phyloP scores from a whole-genome alignment of 2,888 invertebrate genomes.

The Pherbina coryleti region DNA sequence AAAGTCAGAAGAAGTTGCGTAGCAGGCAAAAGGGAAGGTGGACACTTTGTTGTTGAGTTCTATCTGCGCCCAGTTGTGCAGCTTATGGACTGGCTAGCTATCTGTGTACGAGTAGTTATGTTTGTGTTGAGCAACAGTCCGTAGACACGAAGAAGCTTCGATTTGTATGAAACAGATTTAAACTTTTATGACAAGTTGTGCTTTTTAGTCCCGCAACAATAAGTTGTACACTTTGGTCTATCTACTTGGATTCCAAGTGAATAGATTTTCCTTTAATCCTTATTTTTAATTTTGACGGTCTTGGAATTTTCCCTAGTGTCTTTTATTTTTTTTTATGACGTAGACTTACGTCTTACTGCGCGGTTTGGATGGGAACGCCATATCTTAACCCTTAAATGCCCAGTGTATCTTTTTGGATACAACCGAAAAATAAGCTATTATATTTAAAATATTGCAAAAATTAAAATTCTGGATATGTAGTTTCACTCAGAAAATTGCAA shows the following conservation, averaged over 20 bases:
- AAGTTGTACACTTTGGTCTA: conserved; percentile 18
- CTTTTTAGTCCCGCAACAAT: not conserved
- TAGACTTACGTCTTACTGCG: no score
- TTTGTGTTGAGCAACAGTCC: not conserved
- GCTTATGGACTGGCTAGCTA: not conserved
- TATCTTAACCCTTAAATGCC: no score
- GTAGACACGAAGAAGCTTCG: not conserved
- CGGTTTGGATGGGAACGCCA: no score
- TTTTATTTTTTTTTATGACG: not conserved
- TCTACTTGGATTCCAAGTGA: conserved; percentile 26
- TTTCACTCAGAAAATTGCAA: no score
- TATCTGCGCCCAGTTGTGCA: not conserved
- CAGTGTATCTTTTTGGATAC: no score
- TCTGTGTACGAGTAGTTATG: no score
- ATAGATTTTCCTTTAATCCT: conserved; percentile 44
- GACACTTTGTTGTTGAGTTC: not conserved
- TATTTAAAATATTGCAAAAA: no score
- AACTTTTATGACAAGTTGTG: conserved; percentile 29
- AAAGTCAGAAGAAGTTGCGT: conserved; percentile 54
- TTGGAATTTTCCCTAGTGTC: not conserved
- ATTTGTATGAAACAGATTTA: conserved; percentile 25
- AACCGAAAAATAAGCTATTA: no score
- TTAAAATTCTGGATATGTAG: no score
- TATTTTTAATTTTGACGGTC: conserved; percentile 45
- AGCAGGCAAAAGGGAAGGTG: not conserved